Evolutionary conservation across 2,888 invertebrate genomes (phyloP).

Genomic region (Spialia ferax): DNA sequence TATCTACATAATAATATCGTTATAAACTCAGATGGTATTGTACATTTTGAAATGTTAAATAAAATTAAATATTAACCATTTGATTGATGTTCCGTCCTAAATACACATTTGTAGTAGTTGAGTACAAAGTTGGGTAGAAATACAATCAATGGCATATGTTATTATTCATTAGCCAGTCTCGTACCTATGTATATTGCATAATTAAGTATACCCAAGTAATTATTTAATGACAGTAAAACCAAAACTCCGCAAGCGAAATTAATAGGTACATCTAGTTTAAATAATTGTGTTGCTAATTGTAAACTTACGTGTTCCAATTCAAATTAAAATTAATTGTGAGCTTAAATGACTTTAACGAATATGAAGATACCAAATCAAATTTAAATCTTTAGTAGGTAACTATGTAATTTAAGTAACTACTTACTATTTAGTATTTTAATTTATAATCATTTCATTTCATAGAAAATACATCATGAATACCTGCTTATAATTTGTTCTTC

Average conservation of each 20-base stretch:
- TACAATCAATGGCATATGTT: constrained; percentile 9
- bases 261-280: background rate
- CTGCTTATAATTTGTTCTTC: constrained; percentile 89
- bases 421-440: background rate
- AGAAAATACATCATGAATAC: constrained; percentile 10
- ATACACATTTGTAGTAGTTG: constrained; percentile 6
- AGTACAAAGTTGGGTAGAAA: constrained; percentile 7
- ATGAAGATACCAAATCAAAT: too few species aligned
- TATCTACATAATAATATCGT: background rate
- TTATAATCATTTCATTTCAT: background rate
- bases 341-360: too few species aligned
- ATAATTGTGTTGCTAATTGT: too few species aligned
- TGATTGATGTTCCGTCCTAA: constrained; percentile 23
- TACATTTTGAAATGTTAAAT: background rate
- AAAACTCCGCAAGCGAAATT: background rate
- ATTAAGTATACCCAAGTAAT: background rate
- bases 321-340: too few species aligned
- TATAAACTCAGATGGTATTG: background rate
- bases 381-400: too few species aligned
- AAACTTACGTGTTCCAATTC: background rate
- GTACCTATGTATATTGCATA: background rate
- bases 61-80: constrained; percentile 24
- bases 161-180: constrained; percentile 10
- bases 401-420: too few species aligned
- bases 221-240: background rate